Evolutionary conservation across 2,797 vertebrate species (phyloP).

Genomic region (Rhinella marina): DNA sequence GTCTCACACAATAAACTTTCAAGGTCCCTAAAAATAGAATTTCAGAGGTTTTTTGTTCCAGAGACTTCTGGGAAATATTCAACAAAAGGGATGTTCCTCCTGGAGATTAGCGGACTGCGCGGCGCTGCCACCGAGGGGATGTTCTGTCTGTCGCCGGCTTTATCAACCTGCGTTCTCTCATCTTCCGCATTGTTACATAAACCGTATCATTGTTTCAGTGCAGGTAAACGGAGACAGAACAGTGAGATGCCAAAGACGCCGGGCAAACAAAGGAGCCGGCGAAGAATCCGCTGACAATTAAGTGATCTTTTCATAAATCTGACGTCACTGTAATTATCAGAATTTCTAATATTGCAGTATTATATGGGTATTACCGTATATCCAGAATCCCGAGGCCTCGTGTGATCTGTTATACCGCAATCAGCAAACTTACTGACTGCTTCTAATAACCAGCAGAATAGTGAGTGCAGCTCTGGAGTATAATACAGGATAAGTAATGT

Average conservation of each 20-base stretch:
- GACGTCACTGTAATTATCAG: too few species aligned
- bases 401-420: too few species aligned
- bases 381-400: too few species aligned
- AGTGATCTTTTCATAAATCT: background rate
- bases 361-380: too few species aligned
- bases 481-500: too few species aligned
- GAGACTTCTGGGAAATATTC: background rate
- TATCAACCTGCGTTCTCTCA: conserved; percentile 21
- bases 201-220: conserved; percentile 45
- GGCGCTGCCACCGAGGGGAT: background rate
- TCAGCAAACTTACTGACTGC: too few species aligned
- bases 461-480: too few species aligned
- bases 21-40: conserved; percentile 45
- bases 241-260: background rate
- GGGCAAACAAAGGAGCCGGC: background rate
- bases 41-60: background rate
- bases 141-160: conserved; percentile 25
- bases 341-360: too few species aligned
- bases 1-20: conserved; percentile 32
- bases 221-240: background rate
- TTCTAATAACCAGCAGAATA: too few species aligned
- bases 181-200: conserved; percentile 23
- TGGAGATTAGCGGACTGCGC: background rate
- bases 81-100: conserved; percentile 38
- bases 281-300: background rate